Conservation (phyloP, 2,888 invertebrate genomes). For the Adelognathus sp. region DNA sequence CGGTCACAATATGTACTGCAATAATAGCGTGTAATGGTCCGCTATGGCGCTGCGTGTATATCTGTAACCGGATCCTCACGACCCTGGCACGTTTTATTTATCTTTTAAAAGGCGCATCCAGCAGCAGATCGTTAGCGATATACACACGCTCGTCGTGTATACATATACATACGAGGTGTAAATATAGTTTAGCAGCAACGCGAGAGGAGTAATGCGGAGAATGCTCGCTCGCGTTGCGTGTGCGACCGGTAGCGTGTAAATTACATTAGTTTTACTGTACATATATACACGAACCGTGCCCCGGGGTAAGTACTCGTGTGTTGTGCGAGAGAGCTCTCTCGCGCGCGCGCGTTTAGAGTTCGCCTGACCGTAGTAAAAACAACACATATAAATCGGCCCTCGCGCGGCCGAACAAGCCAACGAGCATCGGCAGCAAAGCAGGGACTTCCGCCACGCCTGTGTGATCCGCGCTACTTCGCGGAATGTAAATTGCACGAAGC, state of each 20-base stretch:
- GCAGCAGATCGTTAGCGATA: conserved; percentile 41
- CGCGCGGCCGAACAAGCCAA: conserved; percentile 13
- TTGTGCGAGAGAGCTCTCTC: neutral
- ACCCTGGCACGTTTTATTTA: conserved; percentile 55
- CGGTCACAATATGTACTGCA: neutral
- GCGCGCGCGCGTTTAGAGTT: neutral
- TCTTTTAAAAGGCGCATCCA: conserved; percentile 54
- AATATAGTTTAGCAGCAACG: conserved; percentile 3
- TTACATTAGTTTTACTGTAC: conserved; percentile 56
- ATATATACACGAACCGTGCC: conserved; percentile 48
- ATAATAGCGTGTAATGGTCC: neutral
- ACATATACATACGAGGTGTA: neutral
- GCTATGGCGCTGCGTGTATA: conserved; percentile 18
- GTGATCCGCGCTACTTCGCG: conserved; percentile 60
- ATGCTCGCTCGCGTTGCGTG: conserved; percentile 38
- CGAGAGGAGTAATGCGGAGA: neutral
- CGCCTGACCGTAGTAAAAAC: neutral
- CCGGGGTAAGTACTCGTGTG: conserved; percentile 1
- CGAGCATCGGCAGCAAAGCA: conserved; percentile 42
- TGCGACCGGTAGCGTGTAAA: conserved; percentile 52
- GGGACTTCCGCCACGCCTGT: conserved; percentile 61
- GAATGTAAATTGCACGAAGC: conserved; percentile 67
- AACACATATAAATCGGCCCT: conserved; percentile 47
- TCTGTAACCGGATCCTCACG: conserved; percentile 56
- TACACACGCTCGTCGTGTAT: neutral